These are phyloP conservation scores for Chrysomela aeneicollis DNA, from an alignment of 2,888 invertebrate genomes.

Conservation along the genomic window DNA sequence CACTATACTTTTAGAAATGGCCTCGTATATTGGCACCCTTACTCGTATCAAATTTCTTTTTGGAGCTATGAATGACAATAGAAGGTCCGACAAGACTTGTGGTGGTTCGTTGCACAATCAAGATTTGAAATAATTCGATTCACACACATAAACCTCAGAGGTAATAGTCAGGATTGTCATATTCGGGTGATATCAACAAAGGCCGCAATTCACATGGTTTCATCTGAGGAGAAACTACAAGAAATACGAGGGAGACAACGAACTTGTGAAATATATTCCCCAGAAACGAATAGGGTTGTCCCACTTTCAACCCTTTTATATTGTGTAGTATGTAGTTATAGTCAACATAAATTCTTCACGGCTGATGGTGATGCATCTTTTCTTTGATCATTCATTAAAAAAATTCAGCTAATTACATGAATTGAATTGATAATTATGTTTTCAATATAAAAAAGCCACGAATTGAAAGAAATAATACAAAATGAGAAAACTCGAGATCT, in stretches of 20 bases:
- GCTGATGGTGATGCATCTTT: too few relatives aligned
- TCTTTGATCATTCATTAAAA: too few relatives aligned
- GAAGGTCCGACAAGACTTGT: not conserved
- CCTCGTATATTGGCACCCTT: not conserved
- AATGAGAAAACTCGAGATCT: too few relatives aligned
- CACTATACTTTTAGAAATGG: too few relatives aligned
- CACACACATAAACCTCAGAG: constrained; percentile 53
- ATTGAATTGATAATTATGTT: too few relatives aligned
- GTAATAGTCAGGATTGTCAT: constrained; percentile 55
- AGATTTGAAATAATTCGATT: constrained; percentile 42
- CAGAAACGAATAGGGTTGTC: not conserved
- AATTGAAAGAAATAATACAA: too few relatives aligned
- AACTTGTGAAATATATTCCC: not conserved
- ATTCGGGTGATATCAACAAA: constrained; percentile 35
- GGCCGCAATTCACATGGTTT: not conserved
- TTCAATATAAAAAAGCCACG: too few relatives aligned
- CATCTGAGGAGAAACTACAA: not conserved
- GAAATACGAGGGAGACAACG: constrained; percentile 5
- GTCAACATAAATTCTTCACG: too few relatives aligned
- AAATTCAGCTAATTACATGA: too few relatives aligned
- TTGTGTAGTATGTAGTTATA: too few relatives aligned
- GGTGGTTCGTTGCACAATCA: constrained; percentile 3
- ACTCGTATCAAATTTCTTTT: not conserved
- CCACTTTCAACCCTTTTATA: too few relatives aligned
- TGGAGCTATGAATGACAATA: not conserved